These are phyloP conservation scores for Vireo altiloquus DNA, from an alignment of 2,113 vertebrate genomes.

Conservation along the genomic window DNA sequence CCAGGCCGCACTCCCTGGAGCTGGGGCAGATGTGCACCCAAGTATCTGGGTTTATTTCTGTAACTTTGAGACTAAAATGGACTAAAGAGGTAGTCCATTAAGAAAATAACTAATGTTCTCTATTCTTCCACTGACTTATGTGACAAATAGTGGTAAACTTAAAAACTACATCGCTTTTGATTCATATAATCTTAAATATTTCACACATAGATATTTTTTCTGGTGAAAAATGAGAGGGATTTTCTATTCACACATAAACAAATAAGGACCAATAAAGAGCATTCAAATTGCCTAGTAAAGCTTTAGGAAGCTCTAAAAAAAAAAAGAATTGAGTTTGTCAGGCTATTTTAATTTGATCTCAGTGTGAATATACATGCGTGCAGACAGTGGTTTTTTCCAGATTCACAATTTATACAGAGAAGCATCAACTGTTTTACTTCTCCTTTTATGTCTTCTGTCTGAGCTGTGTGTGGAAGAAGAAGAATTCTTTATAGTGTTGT, in stretches of 20 bases:
- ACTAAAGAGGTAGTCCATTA: background rate
- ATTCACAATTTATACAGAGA: background rate
- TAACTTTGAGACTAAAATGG: background rate
- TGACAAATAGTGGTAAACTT: background rate
- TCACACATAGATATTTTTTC: background rate
- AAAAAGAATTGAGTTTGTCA: background rate
- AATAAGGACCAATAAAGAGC: background rate
- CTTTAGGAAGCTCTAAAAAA: background rate
- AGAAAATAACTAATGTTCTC: background rate
- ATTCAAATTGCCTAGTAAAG: background rate
- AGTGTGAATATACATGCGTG: background rate
- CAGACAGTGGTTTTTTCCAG: background rate
- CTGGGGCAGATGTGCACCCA: background rate
- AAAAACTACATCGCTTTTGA: background rate
- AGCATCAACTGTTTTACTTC: background rate
- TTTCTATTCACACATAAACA: background rate
- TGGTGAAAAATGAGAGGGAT: background rate
- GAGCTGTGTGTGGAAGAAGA: background rate
- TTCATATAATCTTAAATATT: background rate
- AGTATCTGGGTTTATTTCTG: background rate
- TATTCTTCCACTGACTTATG: background rate
- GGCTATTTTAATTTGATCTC: background rate
- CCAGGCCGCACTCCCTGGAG: background rate
- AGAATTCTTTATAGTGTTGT: background rate
- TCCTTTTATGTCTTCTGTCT: background rate